phyloP scores from a whole-genome alignment of 2,797 vertebrate genomes.

The Poeciliopsis infans region DNA sequence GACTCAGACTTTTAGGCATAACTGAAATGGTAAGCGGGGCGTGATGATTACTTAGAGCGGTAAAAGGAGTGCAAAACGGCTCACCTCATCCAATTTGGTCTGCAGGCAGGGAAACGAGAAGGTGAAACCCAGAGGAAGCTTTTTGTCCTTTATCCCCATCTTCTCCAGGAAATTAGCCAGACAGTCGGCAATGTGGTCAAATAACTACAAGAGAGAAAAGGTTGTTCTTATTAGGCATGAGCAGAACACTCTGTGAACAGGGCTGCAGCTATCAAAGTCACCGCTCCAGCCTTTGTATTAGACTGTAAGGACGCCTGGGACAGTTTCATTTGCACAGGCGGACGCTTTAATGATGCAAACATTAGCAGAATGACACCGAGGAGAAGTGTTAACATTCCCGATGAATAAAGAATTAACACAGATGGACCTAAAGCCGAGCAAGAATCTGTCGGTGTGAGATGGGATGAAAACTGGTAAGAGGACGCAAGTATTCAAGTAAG shows the following conservation, averaged over 20 bases:
- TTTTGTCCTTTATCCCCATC: conserved; percentile 91
- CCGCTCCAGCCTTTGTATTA: not conserved
- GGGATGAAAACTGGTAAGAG: not conserved
- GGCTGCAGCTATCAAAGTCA: not conserved
- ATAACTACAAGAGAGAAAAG: conserved; percentile 81
- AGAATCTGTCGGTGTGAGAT: not conserved
- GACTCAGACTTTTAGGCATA: not conserved
- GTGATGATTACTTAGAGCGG: not conserved
- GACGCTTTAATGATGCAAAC: not conserved
- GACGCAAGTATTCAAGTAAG: not conserved
- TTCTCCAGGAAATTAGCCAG: conserved; percentile 92
- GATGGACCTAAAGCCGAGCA: too few relatives aligned
- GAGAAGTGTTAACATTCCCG: not conserved
- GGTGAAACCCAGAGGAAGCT: conserved; percentile 94
- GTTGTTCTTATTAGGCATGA: conserved; percentile 12
- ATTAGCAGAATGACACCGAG: too few relatives aligned
- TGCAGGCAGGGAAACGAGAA: conserved; percentile 96
- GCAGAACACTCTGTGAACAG: not conserved
- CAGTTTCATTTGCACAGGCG: not conserved
- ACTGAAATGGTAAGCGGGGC: not conserved
- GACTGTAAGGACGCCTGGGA: not conserved
- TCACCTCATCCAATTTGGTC: conserved; percentile 94
- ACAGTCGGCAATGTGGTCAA: conserved; percentile 94
- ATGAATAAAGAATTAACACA: too few relatives aligned
- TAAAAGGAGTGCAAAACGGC: conserved; percentile 12